Conservation (phyloP, 1,140 invertebrate genomes). For the Vollenhovia emeryi region DNA sequence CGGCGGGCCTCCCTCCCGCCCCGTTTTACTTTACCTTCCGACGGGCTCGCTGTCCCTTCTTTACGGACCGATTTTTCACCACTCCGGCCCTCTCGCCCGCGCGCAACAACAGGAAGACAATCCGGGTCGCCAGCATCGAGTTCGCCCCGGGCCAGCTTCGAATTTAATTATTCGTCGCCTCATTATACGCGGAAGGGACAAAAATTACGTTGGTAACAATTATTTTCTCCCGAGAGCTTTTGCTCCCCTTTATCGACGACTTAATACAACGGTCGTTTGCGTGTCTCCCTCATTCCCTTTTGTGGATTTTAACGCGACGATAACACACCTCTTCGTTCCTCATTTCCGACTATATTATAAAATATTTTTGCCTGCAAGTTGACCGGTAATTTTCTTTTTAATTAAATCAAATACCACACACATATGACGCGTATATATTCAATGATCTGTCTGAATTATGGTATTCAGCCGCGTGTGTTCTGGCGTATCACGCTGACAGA, state of each 20-base stretch:
- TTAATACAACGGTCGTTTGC: slow-evolving; percentile 28
- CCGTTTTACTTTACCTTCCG: slow-evolving; percentile 55
- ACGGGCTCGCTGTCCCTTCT: slow-evolving; percentile 7
- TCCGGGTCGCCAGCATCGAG: slow-evolving; percentile 14
- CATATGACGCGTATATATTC: background rate
- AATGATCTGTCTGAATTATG: slow-evolving; percentile 34
- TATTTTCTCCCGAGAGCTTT: slow-evolving; percentile 55
- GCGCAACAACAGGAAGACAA: background rate
- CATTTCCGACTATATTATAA: background rate
- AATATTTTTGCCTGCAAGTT: background rate
- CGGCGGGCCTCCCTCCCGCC: background rate
- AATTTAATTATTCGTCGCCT: slow-evolving; percentile 63
- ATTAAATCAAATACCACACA: background rate
- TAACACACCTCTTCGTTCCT: background rate
- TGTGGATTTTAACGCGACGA: background rate
- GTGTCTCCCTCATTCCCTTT: background rate
- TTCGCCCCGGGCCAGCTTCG: slow-evolving; percentile 37
- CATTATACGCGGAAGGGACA: slow-evolving; percentile 50
- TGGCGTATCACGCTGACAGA: slow-evolving; percentile 18
- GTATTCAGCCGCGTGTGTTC: slow-evolving; percentile 11
- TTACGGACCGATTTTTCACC: slow-evolving; percentile 54
- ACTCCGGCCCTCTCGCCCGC: background rate
- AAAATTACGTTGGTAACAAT: slow-evolving; percentile 50
- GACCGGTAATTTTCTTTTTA: no score
- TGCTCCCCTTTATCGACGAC: slow-evolving; percentile 29